A percentile compares a stretch with the other conserved stretches of the same genome.
Evolutionary conservation across 92 coral and sea anemone species (phyloP).

Genomic region (Palythoa caribaeorum): DNA sequence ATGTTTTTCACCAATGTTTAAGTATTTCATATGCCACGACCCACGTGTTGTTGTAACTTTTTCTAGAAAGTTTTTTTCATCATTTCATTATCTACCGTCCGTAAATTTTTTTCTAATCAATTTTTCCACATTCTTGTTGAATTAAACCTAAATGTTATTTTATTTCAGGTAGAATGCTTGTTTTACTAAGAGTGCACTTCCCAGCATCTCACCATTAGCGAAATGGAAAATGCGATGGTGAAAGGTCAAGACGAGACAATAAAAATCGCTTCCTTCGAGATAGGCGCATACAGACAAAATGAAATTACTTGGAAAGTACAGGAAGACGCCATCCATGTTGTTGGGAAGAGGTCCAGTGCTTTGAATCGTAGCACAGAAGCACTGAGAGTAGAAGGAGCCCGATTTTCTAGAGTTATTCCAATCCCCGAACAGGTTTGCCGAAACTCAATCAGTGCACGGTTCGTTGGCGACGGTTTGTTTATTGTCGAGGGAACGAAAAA

Average conservation of each 20-base stretch:
- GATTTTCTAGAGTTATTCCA: slow-evolving; percentile 38
- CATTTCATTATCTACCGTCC: neutral
- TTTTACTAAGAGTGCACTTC: neutral
- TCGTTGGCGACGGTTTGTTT: slow-evolving; percentile 34
- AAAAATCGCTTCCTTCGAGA: slow-evolving; percentile 43
- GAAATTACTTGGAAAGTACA: slow-evolving; percentile 43
- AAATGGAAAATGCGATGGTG: neutral
- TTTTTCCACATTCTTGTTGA: neutral
- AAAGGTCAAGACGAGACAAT: slow-evolving; percentile 26
- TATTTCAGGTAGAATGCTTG: neutral
- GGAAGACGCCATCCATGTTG: slow-evolving; percentile 20
- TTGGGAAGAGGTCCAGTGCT: slow-evolving; percentile 11
- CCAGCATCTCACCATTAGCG: neutral
- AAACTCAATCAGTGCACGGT: slow-evolving; percentile 29
- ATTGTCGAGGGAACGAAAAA: slow-evolving; percentile 44
- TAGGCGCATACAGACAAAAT: slow-evolving; percentile 40
- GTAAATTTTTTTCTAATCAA: neutral
- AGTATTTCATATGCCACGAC: slow-evolving; percentile 6
- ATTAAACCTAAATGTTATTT: no score
- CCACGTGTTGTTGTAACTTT: neutral
- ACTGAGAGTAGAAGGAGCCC: slow-evolving; percentile 22
- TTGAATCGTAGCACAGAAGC: neutral
- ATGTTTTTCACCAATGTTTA: neutral
- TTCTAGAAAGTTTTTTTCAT: slow-evolving; percentile 20
- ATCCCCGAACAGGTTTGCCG: slow-evolving; percentile 40